Base-by-base conservation (phyloP, 1,140 invertebrate genomes). In the Cydia strobilella region DNA sequence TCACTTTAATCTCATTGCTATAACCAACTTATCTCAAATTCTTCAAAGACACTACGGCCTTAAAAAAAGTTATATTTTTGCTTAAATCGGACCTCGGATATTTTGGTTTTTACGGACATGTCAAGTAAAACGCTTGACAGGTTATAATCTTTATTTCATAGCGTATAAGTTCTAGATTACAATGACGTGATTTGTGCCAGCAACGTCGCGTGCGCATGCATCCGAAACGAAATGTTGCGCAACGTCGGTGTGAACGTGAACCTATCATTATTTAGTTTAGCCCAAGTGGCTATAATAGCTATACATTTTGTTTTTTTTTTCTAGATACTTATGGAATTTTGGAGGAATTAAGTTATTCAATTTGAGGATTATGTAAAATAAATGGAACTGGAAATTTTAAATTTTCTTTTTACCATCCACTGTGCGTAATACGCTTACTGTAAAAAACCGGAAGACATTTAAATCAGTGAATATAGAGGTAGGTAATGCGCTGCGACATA, bases 221-320 rank as follows among this genome's bases (percentile, higher is more conserved):
- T n/a, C 27, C 65, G 65, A 69, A 35, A 31, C 25, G 63, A 51
- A 51, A 20, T 10, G 54, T 69, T 69, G 65, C 65, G 35, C 27
- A 69, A 69, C 65, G 27, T 69, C 65, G 31, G 27, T 69, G 31
- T 69, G 65, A 69, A 35, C 65, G 31, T 69, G 65, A 69, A 35
- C 65, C 65, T 20, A 69, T 69, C 65, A 69, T 69, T 69, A 69
- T 42, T 42, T 39, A 69, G 65, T 69, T 69, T 69, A 69, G n/a
- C 65, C n/a, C 65, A 18, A 65, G 65, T 35, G 65, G n/a, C 65
- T 39, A 18, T 69, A 69, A 69, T 69, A 69, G 2, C 3, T 69
- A 10, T 69, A 42, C 42, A 69, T 69, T 69, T 20, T 42, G 39
- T 35, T 9, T 23, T 23, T 23, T 23, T 69, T 5, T 18, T 69